Percentiles rank a stretch among this genome's conserved stretches.
Evolutionary conservation across 2,797 vertebrate species (phyloP).

Genomic region (Protosalanx chinensis): DNA sequence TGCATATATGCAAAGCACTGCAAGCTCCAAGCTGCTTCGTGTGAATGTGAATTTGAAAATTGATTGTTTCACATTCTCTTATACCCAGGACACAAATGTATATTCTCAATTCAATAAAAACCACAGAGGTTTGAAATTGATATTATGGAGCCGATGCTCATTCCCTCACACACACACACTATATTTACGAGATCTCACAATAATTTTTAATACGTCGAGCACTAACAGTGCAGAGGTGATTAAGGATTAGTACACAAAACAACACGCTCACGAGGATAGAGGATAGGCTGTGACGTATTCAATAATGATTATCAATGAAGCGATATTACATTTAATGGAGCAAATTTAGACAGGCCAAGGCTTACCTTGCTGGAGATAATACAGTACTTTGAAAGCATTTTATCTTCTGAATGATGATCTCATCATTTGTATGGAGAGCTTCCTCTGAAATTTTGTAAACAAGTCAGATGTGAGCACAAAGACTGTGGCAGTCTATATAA

Average conservation of each 20-base stretch:
- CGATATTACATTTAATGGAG: background rate
- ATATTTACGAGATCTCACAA: background rate
- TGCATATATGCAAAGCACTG: constrained; percentile 28
- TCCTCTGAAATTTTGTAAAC: too few relatives aligned
- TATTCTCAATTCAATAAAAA: background rate
- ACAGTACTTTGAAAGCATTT: background rate
- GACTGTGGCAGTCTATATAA: constrained; percentile 42
- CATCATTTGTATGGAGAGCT: background rate
- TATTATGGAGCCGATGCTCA: background rate
- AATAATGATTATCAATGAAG: background rate
- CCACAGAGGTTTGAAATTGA: background rate
- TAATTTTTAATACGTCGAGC: background rate
- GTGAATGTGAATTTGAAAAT: constrained; percentile 36
- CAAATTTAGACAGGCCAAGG: background rate
- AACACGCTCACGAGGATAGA: background rate
- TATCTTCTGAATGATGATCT: background rate
- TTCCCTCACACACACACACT: background rate
- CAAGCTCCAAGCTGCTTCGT: constrained; percentile 34
- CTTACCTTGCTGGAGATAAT: background rate
- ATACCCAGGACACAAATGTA: background rate
- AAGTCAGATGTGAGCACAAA: constrained; percentile 26
- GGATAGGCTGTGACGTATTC: background rate
- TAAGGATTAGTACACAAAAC: background rate
- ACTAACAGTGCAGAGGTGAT: background rate
- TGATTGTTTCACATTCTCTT: constrained; percentile 10